Evolutionary conservation across 2,888 invertebrate genomes (phyloP).

Genomic region (Drosophila histrio): DNA sequence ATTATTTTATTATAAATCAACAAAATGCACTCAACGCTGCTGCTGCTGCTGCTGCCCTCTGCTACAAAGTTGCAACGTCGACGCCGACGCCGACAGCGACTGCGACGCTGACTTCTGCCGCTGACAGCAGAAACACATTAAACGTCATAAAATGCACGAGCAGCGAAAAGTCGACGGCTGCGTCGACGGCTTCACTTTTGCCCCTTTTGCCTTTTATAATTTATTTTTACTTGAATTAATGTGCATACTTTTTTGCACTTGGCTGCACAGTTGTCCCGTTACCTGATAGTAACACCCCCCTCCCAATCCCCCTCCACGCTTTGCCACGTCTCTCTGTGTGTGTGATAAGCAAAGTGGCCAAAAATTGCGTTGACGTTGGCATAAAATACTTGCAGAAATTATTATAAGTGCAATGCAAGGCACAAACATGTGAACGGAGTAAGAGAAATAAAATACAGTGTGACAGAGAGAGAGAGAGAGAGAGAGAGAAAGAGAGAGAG

Average conservation of each 20-base stretch:
- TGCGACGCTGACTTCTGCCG: conserved; percentile 65
- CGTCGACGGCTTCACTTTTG: conserved; percentile 13
- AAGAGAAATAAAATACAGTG: no score
- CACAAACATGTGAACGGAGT: conserved; percentile 16
- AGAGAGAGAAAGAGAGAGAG: neutral
- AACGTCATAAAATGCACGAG: conserved; percentile 79
- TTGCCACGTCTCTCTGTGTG: conserved; percentile 8
- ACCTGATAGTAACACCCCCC: conserved; percentile 61
- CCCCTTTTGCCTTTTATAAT: conserved; percentile 68
- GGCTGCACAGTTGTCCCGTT: conserved; percentile 73
- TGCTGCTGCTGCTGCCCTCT: no score
- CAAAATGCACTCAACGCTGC: conserved; percentile 78
- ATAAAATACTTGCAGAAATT: conserved; percentile 65
- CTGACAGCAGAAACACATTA: conserved; percentile 82
- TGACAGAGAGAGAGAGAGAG: no score
- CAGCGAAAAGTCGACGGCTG: conserved; percentile 66
- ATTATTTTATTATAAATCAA: conserved; percentile 82
- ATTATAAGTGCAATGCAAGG: conserved; percentile 57
- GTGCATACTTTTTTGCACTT: conserved; percentile 78
- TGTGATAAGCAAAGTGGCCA: conserved; percentile 60
- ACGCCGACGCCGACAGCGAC: conserved; percentile 22
- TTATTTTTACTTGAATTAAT: conserved; percentile 81
- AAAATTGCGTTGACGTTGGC: conserved; percentile 58
- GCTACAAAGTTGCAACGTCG: conserved; percentile 63
- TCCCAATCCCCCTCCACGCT: neutral